Evolutionary conservation across 2,888 invertebrate species (phyloP), one percentile per base, ranked within the genome.

Genomic region (Scelioninae gen. 2): DNA sequence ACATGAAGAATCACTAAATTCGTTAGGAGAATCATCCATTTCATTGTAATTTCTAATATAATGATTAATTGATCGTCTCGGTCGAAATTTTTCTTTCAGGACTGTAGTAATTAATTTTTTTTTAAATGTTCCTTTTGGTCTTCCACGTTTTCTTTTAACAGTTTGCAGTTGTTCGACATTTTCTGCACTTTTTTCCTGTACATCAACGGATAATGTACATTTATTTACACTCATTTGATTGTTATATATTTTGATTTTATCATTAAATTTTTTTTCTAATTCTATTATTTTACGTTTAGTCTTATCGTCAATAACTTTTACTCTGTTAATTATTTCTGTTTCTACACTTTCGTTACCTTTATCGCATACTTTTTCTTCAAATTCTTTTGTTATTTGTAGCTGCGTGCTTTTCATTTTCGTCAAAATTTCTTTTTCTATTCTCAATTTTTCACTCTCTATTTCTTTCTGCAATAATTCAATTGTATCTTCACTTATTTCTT

Each of bases 1-100:
- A 5, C 15, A n/a, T 7, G 43, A 43, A 33, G 4, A 10, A 22
- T 37, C 15, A 11, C 5, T 13, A 10, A 10, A 22, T 4, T 11
- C 35, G 7, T 0, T 39, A 16, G 0, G 1, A 5, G n/a, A 11
- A 33, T 33, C 58, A 15, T 64, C 53, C 3, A 5, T 2, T 28
- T 67, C 67, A 5, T 10, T 67, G 11, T 67, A 67, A 16, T 68
- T 58, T 19, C 67, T 39, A 2, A 58, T 25, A 39, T 68, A 68
- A 45, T 67, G 67, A 43, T 50, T 16, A 1, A 33, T 31, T 5
- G 67, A 68, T 11, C 67, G 9, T 10, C 58, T 58, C 5, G 67
- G 52, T 10, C 67, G 31, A n/a, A n/a, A n/a, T n/a, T n/a, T n/a
- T n/a, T n/a, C 5, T 4, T 22, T 22, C 5, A 22, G 5, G 22